Base-by-base conservation (phyloP, 64 coral and sea anemone genomes). In the Dendrophyllia cribrosa region DNA sequence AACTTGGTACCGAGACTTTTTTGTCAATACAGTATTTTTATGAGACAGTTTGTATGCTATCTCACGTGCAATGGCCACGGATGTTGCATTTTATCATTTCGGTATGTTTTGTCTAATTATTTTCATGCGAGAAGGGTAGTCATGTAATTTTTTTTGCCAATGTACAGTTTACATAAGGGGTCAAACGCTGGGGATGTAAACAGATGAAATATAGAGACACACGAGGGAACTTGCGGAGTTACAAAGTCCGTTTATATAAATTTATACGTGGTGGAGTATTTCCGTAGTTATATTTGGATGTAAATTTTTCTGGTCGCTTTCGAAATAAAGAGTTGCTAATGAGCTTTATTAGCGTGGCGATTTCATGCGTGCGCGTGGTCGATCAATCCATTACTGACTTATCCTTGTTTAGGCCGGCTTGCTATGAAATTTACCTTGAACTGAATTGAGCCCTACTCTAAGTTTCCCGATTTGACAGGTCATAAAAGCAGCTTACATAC, bases 401-500 rank as follows among this genome's bases (percentile, higher is more conserved):
- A 82, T 60, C 59, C 61, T 67, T 84, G 80, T 84, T 84, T 84
- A 84, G 80, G 80, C 80, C 62, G 80, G 80, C 80, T 67, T 22
- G 80, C 25, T 11, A 24, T 49, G 7, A 77, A 77, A 77, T 51
- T 56, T 55, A 52, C 59, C 26, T 64, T 84, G 60, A 83, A 75
- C 72, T 26, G 47, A 75, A 50, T 75, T 50, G 46, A 45, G 72
- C 46, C 34, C 60, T 26, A 64, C 60, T 83, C 45, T 20, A 49
- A 23, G 8, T 48, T 68, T 84, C 64, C 61, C n/a, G 20, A 84
- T 63, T 84, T 84, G 80, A 84, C 80, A 84, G 80, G 61, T 84
- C 80, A 84, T 84, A 84, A 84, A 82, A 84, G 60, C 60, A 61
- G 49, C 71, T 86, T 87, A 86, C 90, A 92, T 58, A 73, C 68